Conservation (phyloP, 2,113 vertebrate genomes). For the Tyrannus savana region DNA sequence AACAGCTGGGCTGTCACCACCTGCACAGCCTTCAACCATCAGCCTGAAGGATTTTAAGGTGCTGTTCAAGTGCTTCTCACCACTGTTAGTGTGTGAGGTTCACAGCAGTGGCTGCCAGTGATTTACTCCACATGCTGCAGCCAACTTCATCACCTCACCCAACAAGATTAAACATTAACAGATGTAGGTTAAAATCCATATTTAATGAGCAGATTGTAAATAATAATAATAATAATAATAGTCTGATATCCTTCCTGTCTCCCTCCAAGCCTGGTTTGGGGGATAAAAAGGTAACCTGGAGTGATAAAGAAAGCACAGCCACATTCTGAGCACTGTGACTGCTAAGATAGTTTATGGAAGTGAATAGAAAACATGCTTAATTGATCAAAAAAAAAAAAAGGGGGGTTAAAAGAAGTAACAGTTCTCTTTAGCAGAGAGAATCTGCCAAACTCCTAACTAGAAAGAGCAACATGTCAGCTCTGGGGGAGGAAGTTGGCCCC, state of each 20-base stretch:
- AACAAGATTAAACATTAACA: constrained; percentile 42
- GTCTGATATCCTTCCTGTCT: not conserved
- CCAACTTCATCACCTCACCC: not conserved
- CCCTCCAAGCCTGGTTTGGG: not conserved
- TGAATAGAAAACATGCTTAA: not conserved
- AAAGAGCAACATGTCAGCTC: not conserved
- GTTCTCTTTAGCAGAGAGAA: not conserved
- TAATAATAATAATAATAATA: not conserved
- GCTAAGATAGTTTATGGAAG: not conserved
- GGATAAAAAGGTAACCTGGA: not conserved
- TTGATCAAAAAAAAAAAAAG: not conserved
- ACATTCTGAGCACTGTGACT: not conserved
- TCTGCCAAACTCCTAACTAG: not conserved
- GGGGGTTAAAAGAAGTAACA: not conserved
- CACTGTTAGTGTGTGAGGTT: not conserved
- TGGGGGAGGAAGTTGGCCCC: fast-evolving
- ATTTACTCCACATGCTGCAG: not conserved
- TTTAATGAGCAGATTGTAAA: constrained; percentile 16
- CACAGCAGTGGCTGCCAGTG: not conserved
- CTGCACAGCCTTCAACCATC: not conserved
- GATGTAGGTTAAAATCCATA: constrained; percentile 25
- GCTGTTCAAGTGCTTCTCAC: not conserved
- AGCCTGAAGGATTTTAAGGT: not conserved
- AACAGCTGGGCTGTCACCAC: not conserved
- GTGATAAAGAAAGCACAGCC: not conserved